Evolutionary conservation across 2,888 invertebrate genomes (phyloP).

Genomic region (Zaprionus obscuricornis): DNA sequence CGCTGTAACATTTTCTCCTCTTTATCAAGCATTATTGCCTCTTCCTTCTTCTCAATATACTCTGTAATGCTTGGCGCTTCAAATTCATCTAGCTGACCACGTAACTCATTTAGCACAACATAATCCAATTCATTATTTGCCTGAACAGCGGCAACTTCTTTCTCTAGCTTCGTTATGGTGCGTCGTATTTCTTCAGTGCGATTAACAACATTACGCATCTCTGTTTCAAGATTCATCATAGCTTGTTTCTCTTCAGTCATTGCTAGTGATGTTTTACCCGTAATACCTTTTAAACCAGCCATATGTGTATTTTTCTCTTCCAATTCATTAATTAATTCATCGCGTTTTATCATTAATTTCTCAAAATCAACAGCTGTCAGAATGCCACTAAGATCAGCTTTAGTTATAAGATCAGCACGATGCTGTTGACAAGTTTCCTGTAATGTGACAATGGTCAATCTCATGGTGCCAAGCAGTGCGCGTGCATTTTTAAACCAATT

Average conservation of each 20-base stretch:
- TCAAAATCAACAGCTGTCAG: slow-evolving; percentile 86
- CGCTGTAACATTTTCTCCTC: slow-evolving; percentile 79
- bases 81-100: slow-evolving; percentile 81
- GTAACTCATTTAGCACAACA: slow-evolving; percentile 77
- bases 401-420: slow-evolving; percentile 78
- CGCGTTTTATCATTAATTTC: slow-evolving; percentile 85
- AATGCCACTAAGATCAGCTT: slow-evolving; percentile 85
- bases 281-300: slow-evolving; percentile 85
- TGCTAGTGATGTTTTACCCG: slow-evolving; percentile 84
- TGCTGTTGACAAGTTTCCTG: slow-evolving; percentile 83
- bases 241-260: slow-evolving; percentile 84
- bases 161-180: slow-evolving; percentile 83
- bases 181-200: slow-evolving; percentile 82
- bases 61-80: slow-evolving; percentile 85
- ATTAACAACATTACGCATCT: slow-evolving; percentile 82
- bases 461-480: slow-evolving; percentile 84
- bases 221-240: slow-evolving; percentile 81
- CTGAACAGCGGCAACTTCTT: slow-evolving; percentile 78
- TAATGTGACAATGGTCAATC: slow-evolving; percentile 84
- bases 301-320: slow-evolving; percentile 85
- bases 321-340: slow-evolving; percentile 83
- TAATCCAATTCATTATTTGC: slow-evolving; percentile 82
- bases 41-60: slow-evolving; percentile 84
- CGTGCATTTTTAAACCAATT: slow-evolving; percentile 85
- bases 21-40: slow-evolving; percentile 82